phyloP scores from a whole-genome alignment of 2,113 vertebrate species.

The Heloderma charlesbogerti region DNA sequence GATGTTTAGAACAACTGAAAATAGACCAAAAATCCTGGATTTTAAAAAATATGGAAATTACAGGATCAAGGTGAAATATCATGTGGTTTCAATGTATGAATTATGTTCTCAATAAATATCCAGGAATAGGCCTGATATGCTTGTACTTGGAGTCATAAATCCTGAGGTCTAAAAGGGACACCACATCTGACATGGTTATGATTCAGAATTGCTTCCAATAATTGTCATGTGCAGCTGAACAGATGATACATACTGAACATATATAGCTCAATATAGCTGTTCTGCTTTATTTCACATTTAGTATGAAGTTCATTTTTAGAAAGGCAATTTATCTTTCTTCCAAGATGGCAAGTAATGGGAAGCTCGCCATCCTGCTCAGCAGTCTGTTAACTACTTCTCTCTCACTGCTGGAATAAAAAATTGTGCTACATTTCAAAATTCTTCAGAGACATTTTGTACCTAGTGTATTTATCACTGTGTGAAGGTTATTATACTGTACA shows the following conservation, averaged over 20 bases:
- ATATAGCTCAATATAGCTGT: background rate
- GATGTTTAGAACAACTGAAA: background rate
- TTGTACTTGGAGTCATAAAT: background rate
- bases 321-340: background rate
- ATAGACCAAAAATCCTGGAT: background rate
- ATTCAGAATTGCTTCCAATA: background rate
- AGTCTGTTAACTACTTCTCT: background rate
- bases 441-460: background rate
- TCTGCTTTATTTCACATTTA: constrained; percentile 1
- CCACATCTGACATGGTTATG: background rate
- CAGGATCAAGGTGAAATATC: constrained; percentile 2
- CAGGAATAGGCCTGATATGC: background rate
- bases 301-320: constrained; percentile 4
- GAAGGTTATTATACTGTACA: background rate
- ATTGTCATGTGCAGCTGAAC: background rate
- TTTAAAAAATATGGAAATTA: background rate
- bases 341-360: background rate
- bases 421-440: background rate
- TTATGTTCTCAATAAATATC: background rate
- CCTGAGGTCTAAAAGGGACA: background rate
- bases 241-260: background rate
- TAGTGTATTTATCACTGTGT: background rate
- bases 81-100: background rate
- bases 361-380: background rate
- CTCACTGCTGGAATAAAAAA: background rate